Base-by-base conservation (phyloP, 2,113 vertebrate genomes). In the Lamprotornis superbus region DNA sequence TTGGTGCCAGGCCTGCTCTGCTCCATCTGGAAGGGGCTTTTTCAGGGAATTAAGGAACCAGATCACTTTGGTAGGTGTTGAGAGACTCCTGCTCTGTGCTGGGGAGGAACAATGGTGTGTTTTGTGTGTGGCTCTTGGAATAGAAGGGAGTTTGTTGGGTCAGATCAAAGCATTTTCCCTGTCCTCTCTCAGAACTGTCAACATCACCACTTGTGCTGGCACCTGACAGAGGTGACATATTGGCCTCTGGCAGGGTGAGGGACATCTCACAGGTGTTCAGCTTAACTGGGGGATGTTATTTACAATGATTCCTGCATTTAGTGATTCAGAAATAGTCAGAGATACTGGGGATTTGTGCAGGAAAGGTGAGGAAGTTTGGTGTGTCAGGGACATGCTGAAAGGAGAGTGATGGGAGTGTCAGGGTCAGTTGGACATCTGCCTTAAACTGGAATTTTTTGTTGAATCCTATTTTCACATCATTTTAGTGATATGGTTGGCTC, bases 111-210 rank as follows among this genome's bases (percentile, higher is more conserved):
- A 71, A 12, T 13, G 18, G 50, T 15, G 49, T 57, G 33, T 13
- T 91, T 67, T 85, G 81, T 87, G 55, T 15, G 2, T n/a, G 53
- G 67, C 30, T 25, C 25, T 42, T 77, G 53, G 60, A 69, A 90
- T 3, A 25, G 7, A 46, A 89, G 68, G 28, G 57, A 57, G 7
- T 77, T 44, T 79, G 42, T 87, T 86, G 55, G 64, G 50, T 93
- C n/a, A 6, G 73, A 87, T 93, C 87, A 67, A 77, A 90, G 56
- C 37, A 4, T 87, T 64, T 80, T 87, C 74, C 82, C 80, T 55
- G 55, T 67, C 53, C 57, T 68, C 10, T 1, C 73, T 77, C 69
- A 39, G 56, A 90, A 30, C 14, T 65, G 63, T 69, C 57, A 35
- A 6, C 3, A 2, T 60, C 52, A 49, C 63, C 76, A 49, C 42